Percentiles rank a stretch among this genome's conserved stretches.
Conservation (phyloP, 2,113 vertebrate genomes). For the Antechinus flavipes region DNA sequence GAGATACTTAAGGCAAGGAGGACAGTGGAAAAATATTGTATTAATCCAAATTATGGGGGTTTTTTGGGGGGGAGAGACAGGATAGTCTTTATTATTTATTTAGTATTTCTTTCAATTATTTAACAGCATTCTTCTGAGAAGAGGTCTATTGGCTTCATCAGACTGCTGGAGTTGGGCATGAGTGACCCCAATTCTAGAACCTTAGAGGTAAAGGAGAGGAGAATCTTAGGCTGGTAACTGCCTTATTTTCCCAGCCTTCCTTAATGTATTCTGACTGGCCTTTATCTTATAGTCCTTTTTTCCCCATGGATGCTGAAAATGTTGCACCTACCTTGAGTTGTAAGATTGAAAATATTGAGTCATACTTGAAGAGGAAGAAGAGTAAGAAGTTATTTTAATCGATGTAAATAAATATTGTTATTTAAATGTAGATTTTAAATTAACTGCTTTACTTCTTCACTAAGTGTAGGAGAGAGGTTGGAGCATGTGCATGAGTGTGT, state of each 20-base stretch:
- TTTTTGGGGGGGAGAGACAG: not conserved
- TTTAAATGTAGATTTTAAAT: not conserved
- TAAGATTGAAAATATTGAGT: not conserved
- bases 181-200: not conserved
- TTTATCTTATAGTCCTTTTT: not conserved
- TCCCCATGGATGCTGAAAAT: not conserved
- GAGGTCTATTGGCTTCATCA: not conserved
- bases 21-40: not conserved
- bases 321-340: not conserved
- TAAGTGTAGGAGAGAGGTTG: not conserved
- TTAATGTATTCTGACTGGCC: not conserved
- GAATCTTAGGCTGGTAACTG: not conserved
- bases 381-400: not conserved
- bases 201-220: not conserved
- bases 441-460: not conserved
- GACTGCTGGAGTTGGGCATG: not conserved
- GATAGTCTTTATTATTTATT: not conserved
- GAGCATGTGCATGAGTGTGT: too few relatives aligned
- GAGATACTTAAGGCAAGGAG: not conserved
- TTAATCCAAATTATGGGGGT: not conserved
- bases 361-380: not conserved
- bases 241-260: not conserved
- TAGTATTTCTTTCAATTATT: slow-evolving; percentile 29
- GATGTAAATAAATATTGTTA: not conserved
- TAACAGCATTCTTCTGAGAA: not conserved